Conservation (phyloP, 1,140 invertebrate species). For the Drosophila malerkotliana region DNA sequence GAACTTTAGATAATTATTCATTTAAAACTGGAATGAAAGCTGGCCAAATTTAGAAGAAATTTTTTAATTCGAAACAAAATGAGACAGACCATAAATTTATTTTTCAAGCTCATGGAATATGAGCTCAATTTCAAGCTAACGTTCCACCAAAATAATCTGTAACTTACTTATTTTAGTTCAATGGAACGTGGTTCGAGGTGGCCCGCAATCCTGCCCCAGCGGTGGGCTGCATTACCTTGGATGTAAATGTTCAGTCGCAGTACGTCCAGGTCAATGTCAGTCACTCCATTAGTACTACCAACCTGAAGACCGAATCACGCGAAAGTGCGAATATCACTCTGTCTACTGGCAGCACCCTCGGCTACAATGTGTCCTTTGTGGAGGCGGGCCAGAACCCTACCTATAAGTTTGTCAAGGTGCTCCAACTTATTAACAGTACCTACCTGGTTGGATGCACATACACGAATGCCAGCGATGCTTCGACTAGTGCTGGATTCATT, state of each 20-base stretch:
- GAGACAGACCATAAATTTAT: no score
- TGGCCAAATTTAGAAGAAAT: neutral
- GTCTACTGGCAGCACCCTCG: neutral
- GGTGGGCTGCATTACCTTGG: constrained; percentile 29
- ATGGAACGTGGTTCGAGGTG: constrained; percentile 49
- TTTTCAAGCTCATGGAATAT: neutral
- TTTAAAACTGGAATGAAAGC: neutral
- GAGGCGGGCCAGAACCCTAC: neutral
- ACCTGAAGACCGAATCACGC: constrained; percentile 18
- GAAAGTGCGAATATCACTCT: constrained; percentile 44
- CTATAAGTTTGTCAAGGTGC: constrained; percentile 36
- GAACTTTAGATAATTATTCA: neutral
- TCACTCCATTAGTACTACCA: constrained; percentile 25
- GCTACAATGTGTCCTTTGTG: constrained; percentile 51
- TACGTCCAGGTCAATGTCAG: constrained; percentile 28
- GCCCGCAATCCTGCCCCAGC: constrained; percentile 40
- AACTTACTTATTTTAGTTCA: constrained; percentile 17
- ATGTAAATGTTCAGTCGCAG: constrained; percentile 1
- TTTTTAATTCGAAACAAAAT: neutral
- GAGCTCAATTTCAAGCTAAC: neutral
- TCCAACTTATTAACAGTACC: constrained; percentile 17
- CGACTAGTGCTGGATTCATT: constrained; percentile 51
- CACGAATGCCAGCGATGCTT: constrained; percentile 3
- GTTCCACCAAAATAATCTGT: neutral
- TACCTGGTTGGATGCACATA: constrained; percentile 56